Conservation (phyloP, 2,113 vertebrate genomes). For the Hypanus sabinus region DNA sequence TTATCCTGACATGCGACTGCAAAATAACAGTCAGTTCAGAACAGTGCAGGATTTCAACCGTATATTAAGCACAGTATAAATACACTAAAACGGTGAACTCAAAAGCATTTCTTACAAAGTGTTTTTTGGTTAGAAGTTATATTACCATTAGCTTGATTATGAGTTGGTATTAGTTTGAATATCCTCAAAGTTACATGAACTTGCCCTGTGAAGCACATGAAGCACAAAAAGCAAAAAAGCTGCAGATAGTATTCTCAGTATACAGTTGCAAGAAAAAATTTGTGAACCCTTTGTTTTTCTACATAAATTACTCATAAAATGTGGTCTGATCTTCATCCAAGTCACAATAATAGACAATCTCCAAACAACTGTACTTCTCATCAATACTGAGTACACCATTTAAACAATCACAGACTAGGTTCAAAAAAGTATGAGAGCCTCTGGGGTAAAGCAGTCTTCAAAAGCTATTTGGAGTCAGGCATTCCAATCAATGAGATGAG, state of each 20-base stretch:
- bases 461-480: too few relatives aligned
- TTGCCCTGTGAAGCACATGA: neutral
- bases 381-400: too few relatives aligned
- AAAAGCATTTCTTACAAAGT: neutral
- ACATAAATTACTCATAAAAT: too few relatives aligned
- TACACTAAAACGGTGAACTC: neutral
- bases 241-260: neutral
- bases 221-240: neutral
- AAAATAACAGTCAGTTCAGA: neutral
- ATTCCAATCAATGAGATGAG: too few relatives aligned
- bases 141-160: neutral
- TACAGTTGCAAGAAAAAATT: too few relatives aligned
- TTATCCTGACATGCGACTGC: conserved; percentile 57
- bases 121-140: neutral
- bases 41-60: neutral
- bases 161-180: neutral
- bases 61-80: neutral
- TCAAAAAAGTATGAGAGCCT: too few relatives aligned
- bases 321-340: too few relatives aligned
- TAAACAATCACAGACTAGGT: too few relatives aligned
- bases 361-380: too few relatives aligned
- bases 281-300: too few relatives aligned
- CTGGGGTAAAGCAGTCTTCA: too few relatives aligned
- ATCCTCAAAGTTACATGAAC: neutral
- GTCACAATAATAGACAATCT: too few relatives aligned